Base-by-base conservation (phyloP, 1,140 invertebrate species). In the Hylaeus volcanicus region DNA sequence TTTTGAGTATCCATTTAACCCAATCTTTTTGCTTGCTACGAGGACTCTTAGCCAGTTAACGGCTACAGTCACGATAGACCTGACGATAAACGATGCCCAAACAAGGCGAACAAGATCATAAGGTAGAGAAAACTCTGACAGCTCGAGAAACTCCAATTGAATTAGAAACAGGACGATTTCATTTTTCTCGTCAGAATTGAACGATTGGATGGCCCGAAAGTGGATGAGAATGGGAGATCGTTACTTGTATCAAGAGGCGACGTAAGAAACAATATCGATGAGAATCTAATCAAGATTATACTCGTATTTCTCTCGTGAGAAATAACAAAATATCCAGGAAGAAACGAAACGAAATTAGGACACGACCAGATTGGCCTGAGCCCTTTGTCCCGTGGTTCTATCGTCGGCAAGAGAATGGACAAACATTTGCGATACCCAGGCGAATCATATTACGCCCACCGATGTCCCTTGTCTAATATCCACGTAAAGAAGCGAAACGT, bases 401-500 rank as follows among this genome's bases (percentile, higher is more conserved):
- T 65, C 6, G 43, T n/a, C 15, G 2, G 26, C 12, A 4, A 45
- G 45, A 53, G 5, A 70, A 51, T 26, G 43, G 39, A 15, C 61
- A 58, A 79, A 79, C 71, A 65, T 45, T 65, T 41, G 15, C 26
- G 12, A 9, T 43, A 4, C 26, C n/a, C 5, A 14, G 26, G 14
- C 51, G 73, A 53, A 60, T 12, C 14, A 3, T 8, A 39, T 69
- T 41, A 76, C 14, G 11, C 51, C 51, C 55, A 15, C 5, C 6
- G 2, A 8, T 51, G 60, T 56, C 5, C 37, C 68, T 11, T 26
- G 12, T 61, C 26, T 74, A 79, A 79, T 79, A 74, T 77, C 39
- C 51, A 5, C 26, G 55, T n/a, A 63, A 72, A 64, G 43, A 26
- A 74, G 43, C 55, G 63, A 14, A 69, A 74, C 66, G 41, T 83